phyloP scores from a whole-genome alignment of 2,888 invertebrate genomes.

The Leptinotarsa tumamoca region DNA sequence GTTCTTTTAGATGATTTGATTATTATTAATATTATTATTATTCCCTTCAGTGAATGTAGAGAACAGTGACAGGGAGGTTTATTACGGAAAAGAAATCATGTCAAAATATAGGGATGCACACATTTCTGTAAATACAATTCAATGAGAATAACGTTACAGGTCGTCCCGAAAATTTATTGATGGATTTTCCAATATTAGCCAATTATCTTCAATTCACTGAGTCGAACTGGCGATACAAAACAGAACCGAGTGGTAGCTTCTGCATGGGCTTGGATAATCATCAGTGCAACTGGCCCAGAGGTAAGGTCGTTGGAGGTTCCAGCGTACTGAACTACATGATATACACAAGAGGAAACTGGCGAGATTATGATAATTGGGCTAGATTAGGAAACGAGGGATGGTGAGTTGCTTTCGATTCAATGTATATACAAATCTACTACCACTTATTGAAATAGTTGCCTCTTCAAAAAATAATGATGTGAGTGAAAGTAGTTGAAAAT shows the following conservation, averaged over 20 bases:
- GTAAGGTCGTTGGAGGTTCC: slow-evolving; percentile 79
- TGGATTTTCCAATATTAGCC: slow-evolving; percentile 82
- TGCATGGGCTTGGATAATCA: slow-evolving; percentile 81
- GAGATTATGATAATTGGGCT: slow-evolving; percentile 91
- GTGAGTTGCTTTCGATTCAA: slow-evolving; percentile 54
- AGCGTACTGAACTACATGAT: slow-evolving; percentile 92
- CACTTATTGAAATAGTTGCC: too few species aligned
- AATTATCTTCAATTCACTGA: slow-evolving; percentile 78
- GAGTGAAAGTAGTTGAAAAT: too few species aligned
- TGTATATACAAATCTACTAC: not conserved
- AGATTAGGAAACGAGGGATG: slow-evolving; percentile 77
- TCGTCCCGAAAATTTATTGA: slow-evolving; percentile 74
- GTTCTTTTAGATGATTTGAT: too few species aligned
- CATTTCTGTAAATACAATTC: too few species aligned
- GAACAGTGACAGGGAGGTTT: too few species aligned
- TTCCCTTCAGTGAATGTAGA: too few species aligned
- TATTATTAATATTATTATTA: too few species aligned
- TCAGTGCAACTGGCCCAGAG: slow-evolving; percentile 81
- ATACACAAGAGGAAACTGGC: slow-evolving; percentile 87
- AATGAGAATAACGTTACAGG: slow-evolving; percentile 66
- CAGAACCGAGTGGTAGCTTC: slow-evolving; percentile 78
- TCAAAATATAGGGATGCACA: too few species aligned
- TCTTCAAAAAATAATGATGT: too few species aligned
- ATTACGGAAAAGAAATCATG: too few species aligned
- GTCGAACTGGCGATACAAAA: slow-evolving; percentile 86